Percentiles rank a stretch among this genome's conserved stretches.
These are phyloP conservation scores for Echiichthys vipera DNA, from an alignment of 2,797 vertebrate genomes.

Conservation along the genomic window DNA sequence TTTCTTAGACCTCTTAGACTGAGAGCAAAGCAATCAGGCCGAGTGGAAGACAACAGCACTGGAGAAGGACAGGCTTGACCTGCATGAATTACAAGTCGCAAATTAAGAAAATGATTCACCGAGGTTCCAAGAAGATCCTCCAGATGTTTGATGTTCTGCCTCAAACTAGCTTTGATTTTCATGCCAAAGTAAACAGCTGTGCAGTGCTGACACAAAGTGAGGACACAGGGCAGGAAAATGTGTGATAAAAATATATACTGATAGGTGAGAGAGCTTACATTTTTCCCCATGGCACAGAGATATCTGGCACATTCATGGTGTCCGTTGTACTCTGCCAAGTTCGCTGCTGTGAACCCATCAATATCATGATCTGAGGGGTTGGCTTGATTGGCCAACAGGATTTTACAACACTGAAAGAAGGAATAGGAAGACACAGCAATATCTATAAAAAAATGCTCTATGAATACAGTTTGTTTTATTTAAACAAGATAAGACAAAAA, in stretches of 20 bases:
- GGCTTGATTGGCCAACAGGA: conserved; percentile 81
- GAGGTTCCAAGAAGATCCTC: conserved; percentile 47
- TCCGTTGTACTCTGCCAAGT: conserved; percentile 88
- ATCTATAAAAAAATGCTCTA: background rate
- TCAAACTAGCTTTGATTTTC: conserved; percentile 51
- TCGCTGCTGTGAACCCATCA: conserved; percentile 86
- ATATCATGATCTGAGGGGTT: conserved; percentile 80
- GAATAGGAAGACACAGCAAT: background rate
- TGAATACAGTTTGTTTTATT: background rate
- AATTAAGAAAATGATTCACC: conserved; percentile 58
- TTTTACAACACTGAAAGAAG: conserved; percentile 85
- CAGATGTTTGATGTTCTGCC: conserved; percentile 66
- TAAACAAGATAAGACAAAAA: conserved; percentile 2
- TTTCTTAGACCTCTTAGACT: conserved; percentile 43
- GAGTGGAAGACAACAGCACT: conserved; percentile 41
- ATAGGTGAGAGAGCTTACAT: conserved; percentile 73
- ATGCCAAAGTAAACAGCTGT: conserved; percentile 57
- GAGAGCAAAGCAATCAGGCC: conserved; percentile 55
- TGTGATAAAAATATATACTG: conserved; percentile 2
- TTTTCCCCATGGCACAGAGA: conserved; percentile 77
- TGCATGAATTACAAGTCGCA: conserved; percentile 47
- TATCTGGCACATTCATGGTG: conserved; percentile 86
- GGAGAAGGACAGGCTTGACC: conserved; percentile 41
- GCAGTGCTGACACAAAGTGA: conserved; percentile 30
- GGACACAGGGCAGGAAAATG: conserved; percentile 22